Evolutionary conservation across 2,797 vertebrate species (phyloP), one percentile per base, ranked within the genome.

Genomic region (Poecilia velifera): DNA sequence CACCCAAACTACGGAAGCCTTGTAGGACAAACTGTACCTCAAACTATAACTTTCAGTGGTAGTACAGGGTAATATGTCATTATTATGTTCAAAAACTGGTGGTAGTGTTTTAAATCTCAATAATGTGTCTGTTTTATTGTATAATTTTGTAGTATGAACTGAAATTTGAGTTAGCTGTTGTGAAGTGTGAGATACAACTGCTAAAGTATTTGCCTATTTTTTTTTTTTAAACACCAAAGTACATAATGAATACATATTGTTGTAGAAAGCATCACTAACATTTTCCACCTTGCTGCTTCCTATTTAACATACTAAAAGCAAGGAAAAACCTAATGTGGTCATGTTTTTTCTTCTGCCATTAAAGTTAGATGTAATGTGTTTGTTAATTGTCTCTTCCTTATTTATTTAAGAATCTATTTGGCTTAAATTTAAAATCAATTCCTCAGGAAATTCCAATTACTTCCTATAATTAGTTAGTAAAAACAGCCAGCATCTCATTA

Each of bases 401-500:
- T 47, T 41, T 41, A 20, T 34, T 47, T 22, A 53, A 43, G 10
- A 12, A 76, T 66, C 25, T 46, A 14, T 5, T 34, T 66, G 62
- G 25, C 39, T 12, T 13, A 16, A 53, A 74, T 57, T 70, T 72
- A 16, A 10, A 76, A 57, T 76, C 49, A 28, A 4, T 76, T 57
- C 22, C 14, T 62, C 18, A 45, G 51, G 36, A 81, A 82, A 73
- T 49, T n/a, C 51, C 3, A 3, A 16, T 74, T 53, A 43, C 49
- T 79, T 70, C 2, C 49, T 76, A 4, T 49, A 73, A 79, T 80
- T 34, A 71, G n/a, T 76, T 73, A 85, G 34, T 10, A 53, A 71
- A 36, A 68, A 76, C 4, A 59, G 36, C 34, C 10, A 74, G 34
- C 10, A 53, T 39, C 14, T 73, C 47, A 75, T 59, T 46, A 20